Conservation (phyloP, 64 coral and sea anemone species). For the Hydrozoanthus tunicans region DNA sequence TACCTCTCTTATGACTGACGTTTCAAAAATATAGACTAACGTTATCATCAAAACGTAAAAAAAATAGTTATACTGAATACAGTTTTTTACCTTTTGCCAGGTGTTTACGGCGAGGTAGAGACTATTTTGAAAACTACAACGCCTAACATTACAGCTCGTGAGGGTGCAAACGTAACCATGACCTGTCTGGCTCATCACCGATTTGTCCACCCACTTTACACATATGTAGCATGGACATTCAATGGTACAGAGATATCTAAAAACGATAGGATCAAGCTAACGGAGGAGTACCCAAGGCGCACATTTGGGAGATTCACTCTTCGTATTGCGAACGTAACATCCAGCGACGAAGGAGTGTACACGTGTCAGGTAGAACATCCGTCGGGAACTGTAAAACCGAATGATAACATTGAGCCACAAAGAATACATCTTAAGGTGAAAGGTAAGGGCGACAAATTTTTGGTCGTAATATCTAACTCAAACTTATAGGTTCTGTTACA, state of each 20-base stretch:
- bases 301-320: background rate
- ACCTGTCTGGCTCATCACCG: background rate
- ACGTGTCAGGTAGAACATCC: background rate
- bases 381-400: no score
- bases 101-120: background rate
- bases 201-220: background rate
- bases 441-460: background rate
- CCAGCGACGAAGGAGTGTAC: background rate
- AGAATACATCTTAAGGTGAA: background rate
- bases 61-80: background rate
- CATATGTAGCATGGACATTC: background rate
- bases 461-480: no score
- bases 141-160: background rate
- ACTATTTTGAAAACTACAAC: background rate
- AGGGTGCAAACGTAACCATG: background rate
- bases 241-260: background rate
- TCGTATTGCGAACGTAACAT: background rate
- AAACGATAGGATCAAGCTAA: background rate
- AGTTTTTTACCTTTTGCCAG: background rate
- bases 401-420: background rate
- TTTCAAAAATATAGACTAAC: no score
- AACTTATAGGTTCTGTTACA: background rate
- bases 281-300: background rate
- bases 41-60: no score
- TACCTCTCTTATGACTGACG: no score